Base-by-base conservation (phyloP, 2,888 invertebrate genomes). In the Aspidiotus rigidus region DNA sequence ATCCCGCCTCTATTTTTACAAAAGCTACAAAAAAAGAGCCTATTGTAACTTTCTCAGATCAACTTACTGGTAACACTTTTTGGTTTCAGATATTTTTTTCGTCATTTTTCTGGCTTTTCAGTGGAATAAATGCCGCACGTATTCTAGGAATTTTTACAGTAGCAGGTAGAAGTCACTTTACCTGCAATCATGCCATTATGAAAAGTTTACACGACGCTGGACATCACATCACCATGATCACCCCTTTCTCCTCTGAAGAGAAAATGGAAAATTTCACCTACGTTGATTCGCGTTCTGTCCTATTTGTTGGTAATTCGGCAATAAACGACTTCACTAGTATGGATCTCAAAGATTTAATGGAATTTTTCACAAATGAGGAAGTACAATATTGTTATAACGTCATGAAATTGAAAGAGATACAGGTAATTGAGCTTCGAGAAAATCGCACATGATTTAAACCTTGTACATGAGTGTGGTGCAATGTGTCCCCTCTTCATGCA, bases 221-320 rank as follows among this genome's bases (percentile, higher is more conserved):
- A 16, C 56, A 55, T n/a, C 56, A 55, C 9, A 17, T 55, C 8
- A 55, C 56, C 8, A 55, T 55, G n/a, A n/a, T 55, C n/a, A n/a
- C 13, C 17, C 56, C 56, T 16, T 55, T 55, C n/a, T 2, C 10
- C 15, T 17, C 17, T 9, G 16, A 55, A n/a, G 16, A 7, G 15
- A 9, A 9, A 13, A 1, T 13, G 15, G 56, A 55, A 55, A 55
- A 55, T 55, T 13, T 55, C n/a, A 55, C 56, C 6, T 9, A 9
- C n/a, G 17, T 55, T 16, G 17, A 55, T 55, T 55, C 56, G 8
- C 15, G 17, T 16, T 9, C 9, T 28, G 28, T 28, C 28, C 2
- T 28, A 5, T 28, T 28, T 28, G 28, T 28, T 28, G 28, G 28
- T 28, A 28, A 28, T 28, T 28, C 28, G 1, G 28, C 28, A 28